Conservation (phyloP, 2,113 vertebrate species). For the Megaptera novaeangliae region DNA sequence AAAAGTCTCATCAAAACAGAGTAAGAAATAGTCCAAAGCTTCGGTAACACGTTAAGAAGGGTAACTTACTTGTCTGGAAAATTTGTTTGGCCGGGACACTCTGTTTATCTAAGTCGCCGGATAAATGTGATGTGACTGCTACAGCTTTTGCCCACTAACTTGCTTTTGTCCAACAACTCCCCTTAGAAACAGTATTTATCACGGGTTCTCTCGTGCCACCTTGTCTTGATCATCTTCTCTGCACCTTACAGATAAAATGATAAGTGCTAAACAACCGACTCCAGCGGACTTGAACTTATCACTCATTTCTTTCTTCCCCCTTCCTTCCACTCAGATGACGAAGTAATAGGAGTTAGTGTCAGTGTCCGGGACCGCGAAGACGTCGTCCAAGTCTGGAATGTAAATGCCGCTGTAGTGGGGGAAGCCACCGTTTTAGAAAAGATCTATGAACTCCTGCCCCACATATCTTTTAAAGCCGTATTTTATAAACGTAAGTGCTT, state of each 20-base stretch:
- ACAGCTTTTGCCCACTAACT: not conserved
- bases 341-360: constrained; percentile 95
- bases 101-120: constrained; percentile 23
- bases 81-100: constrained; percentile 17
- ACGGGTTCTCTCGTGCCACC: not conserved
- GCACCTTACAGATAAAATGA: constrained; percentile 7
- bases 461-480: constrained; percentile 91
- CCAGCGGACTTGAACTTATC: constrained; percentile 12
- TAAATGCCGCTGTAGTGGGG: constrained; percentile 88
- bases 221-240: not conserved
- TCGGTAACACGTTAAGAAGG: constrained; percentile 44
- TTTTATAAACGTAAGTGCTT: constrained; percentile 97
- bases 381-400: constrained; percentile 96
- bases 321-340: constrained; percentile 86
- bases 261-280: not conserved
- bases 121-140: not conserved
- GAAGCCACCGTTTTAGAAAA: constrained; percentile 92
- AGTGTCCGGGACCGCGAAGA: constrained; percentile 94
- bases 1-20: constrained; percentile 44
- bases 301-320: not conserved
- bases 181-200: not conserved
- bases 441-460: constrained; percentile 92
- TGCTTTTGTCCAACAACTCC: not conserved
- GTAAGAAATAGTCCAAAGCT: constrained; percentile 41
- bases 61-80: constrained; percentile 54